A percentile compares a stretch with the other conserved stretches of the same genome.
These are phyloP conservation scores for Sarcophaga caerulescens DNA, from an alignment of 2,888 invertebrate species.

Conservation along the genomic window DNA sequence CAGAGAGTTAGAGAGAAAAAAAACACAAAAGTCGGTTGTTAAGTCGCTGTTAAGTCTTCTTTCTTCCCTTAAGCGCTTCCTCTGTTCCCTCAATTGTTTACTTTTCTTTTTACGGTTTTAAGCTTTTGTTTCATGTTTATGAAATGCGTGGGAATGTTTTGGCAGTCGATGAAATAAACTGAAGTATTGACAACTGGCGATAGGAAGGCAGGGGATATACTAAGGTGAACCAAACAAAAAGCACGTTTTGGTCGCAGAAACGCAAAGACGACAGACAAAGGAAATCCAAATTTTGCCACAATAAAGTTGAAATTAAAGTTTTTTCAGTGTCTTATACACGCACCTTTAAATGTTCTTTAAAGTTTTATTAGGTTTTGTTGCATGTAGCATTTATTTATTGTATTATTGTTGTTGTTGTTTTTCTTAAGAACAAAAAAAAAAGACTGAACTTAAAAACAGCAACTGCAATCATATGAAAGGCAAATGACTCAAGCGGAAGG, in stretches of 20 bases:
- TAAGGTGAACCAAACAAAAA: constrained; percentile 4
- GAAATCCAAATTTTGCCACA: constrained; percentile 62
- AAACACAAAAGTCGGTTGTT: constrained; percentile 11
- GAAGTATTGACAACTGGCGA: not conserved
- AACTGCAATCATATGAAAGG: constrained; percentile 40
- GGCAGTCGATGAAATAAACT: not conserved
- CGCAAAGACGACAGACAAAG: constrained; percentile 45
- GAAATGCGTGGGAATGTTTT: constrained; percentile 68
- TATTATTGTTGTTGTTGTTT: not conserved
- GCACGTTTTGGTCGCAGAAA: not conserved
- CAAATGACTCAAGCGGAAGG: constrained; percentile 32
- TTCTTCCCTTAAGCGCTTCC: too few species aligned
- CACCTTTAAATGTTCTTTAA: constrained; percentile 23
- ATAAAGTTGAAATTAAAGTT: constrained; percentile 35
- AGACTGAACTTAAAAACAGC: constrained; percentile 30
- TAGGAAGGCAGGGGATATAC: not conserved
- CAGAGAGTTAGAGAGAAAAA: not conserved
- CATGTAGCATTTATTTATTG: not conserved
- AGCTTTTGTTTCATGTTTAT: constrained; percentile 46
- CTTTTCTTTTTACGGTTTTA: constrained; percentile 7
- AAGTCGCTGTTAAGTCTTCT: too few species aligned
- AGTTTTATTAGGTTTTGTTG: constrained; percentile 28
- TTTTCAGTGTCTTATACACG: not conserved
- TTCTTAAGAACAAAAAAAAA: not conserved
- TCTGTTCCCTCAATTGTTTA: constrained; percentile 49